A percentile compares a stretch with the other conserved stretches of the same genome.
phyloP scores from a whole-genome alignment of 2,113 vertebrate species.

The Asarcornis scutulata region DNA sequence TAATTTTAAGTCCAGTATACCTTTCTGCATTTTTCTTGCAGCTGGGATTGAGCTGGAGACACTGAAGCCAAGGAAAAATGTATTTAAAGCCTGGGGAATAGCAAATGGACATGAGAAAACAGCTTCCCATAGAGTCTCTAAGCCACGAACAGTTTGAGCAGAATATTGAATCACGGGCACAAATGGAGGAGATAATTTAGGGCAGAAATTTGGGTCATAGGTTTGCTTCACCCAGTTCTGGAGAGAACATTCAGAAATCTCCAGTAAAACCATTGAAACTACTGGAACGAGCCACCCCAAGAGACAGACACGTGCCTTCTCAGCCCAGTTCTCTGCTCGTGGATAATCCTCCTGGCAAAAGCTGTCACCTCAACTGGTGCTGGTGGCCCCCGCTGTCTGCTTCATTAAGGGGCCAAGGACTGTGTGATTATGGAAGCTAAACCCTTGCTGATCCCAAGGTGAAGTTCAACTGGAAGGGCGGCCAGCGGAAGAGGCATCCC shows the following conservation, averaged over 20 bases:
- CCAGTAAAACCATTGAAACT: background rate
- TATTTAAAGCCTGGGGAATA: background rate
- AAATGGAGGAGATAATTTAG: background rate
- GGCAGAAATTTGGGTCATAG: background rate
- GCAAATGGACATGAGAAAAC: background rate
- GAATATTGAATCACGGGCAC: background rate
- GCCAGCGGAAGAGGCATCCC: background rate
- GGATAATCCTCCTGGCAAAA: conserved; percentile 21
- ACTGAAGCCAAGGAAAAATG: background rate
- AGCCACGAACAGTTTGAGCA: background rate
- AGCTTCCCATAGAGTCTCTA: background rate
- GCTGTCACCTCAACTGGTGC: conserved; percentile 13
- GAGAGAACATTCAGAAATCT: background rate
- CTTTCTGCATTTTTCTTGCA: background rate
- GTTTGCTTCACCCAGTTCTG: background rate
- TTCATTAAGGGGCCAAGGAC: conserved; percentile 38
- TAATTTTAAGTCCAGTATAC: background rate
- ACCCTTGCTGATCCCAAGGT: conserved; percentile 44
- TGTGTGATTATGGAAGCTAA: conserved; percentile 13
- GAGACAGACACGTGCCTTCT: background rate
- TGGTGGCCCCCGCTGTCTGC: conserved; percentile 15
- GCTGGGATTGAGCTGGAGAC: background rate
- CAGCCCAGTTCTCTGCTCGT: background rate
- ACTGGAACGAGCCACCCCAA: background rate
- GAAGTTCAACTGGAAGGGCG: conserved; percentile 18